Evolutionary conservation across 2,888 invertebrate genomes (phyloP), one percentile per base, ranked within the genome.

Genomic region (Scelioninae gen. 1): DNA sequence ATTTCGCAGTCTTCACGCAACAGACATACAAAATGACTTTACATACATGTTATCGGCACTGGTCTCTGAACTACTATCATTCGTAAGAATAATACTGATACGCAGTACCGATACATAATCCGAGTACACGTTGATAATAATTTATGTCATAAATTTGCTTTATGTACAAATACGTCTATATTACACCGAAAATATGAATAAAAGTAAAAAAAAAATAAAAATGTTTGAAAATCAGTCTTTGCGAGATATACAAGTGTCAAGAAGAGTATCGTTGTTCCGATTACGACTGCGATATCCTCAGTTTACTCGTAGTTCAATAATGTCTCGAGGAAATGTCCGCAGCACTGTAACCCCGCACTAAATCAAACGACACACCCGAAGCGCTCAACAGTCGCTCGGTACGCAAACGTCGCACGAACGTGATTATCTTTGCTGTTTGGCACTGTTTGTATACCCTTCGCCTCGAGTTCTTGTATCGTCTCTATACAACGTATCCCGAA

Each of bases 371-470:
- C 32, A 45, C 56, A 32, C 23, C 23, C 55, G 60, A 60, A 55
- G n/a, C 47, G 32, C 9, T 58, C 29, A 51, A 51, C 16, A 55
- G 23, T 65, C 29, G 15, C 56, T 55, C 40, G 10, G 16, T 34
- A 29, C 16, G 31, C 16, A 45, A 60, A 43, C 2, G n/a, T 68
- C 43, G 45, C 65, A 63, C 40, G 60, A 68, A 65, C 56, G 53
- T 83, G 79, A 83, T 83, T 83, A 79, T 83, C 83, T 45, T 74
- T 78, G 82, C 82, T 79, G 72, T 80, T 83, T 83, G 76, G 79
- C 72, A 76, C 79, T 77, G 34, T 38, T 38, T 29, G 16, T 68
- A 29, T 66, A 69, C 60, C 40, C 63, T 55, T 60, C 43, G 47
- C 75, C 66, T 81, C 77, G 58, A 56, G 55, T 68, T 76, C 9